Evolutionary conservation across 2,888 invertebrate species (phyloP), one percentile per base, ranked within the genome.

Genomic region (Trilocha varians): DNA sequence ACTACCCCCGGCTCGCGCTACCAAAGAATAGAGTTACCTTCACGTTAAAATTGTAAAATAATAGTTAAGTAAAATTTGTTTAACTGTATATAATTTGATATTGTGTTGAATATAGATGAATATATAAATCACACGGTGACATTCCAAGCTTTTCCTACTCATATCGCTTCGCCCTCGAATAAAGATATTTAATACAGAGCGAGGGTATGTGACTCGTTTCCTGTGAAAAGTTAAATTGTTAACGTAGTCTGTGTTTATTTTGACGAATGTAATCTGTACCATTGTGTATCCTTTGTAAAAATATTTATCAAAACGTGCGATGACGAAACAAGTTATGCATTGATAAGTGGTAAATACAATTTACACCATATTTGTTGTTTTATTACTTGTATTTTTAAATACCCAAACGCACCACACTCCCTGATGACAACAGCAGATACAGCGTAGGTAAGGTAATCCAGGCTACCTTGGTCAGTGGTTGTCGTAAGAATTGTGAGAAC

Each of bases 1-100:
- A n/a, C 52, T 66, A 65, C 65, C 58, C 55, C 68, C 64, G 75
- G 74, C 76, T 76, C 75, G 78, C 69, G 74, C 83, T 79, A 85
- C 84, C 84, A 85, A 85, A 85, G 84, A 85, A 66, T 80, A 73
- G 71, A 75, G 84, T 85, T 85, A 85, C 83, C 84, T 77, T 80
- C 78, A 73, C 68, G 64, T 64, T 78, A 78, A 75, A 60, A 56
- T 78, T 70, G 74, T 82, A 76, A 68, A 68, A 74, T 78, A 80
- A 74, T 35, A 38, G 34, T 34, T 38, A 38, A 34, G 78, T 67
- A 55, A 70, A 75, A 67, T 72, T 68, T 59, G 25, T 25, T 25
- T 56, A 55, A 70, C 59, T 77, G 74, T 78, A 76, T 70, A 78
- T 78, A 77, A 71, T 74, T 78, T 76, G 53, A 73, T 77, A 69